Evolutionary conservation across 1,140 invertebrate species (phyloP), one percentile per base, ranked within the genome.

Genomic region (Homalodisca vitripennis): DNA sequence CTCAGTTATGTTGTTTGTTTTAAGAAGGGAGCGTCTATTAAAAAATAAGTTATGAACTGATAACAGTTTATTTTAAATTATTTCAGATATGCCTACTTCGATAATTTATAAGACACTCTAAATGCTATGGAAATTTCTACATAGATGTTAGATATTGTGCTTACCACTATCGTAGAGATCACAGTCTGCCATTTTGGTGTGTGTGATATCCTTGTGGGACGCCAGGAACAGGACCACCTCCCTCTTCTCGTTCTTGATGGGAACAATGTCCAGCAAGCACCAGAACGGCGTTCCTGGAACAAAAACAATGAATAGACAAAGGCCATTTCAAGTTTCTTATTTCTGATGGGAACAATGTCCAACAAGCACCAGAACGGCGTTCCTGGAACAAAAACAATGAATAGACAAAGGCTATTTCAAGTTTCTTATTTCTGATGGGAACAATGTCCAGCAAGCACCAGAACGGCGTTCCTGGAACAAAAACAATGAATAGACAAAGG

Each of bases 301-400:
- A n/a, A n/a, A n/a, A n/a, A 70, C 14, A 29, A 53, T 41, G 34
- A 41, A n/a, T n/a, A n/a, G 78, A 97, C 98, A 66, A 98, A 84
- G 0, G 98, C 96, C 74, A 98, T 95, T 84, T 98, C 94, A 70
- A 94, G 86, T 80, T 98, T 98, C 79, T 98, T 95, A 85, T 98
- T 98, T 84, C 98, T 98, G 81, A 98, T 98, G 76, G 95, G 95
- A 47, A 98, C 95, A 79, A 98, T 97, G 82, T 98, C 96, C 81
- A 98, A 85, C 70, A 98, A 84, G 81, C 96, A 98, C 91, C 94
- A 95, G 80, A 98, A 98, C 32, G 92, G 89, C 71, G 87, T 88
- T 72, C 92, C 95, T 97, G 82, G 84, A 85, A 78, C 66, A n/a
- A n/a, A n/a, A n/a, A 70, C 14, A 29, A 53, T 41, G 34, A 41